A percentile compares a stretch with the other conserved stretches of the same genome.
These are phyloP conservation scores for Embiotoca jacksoni DNA, from an alignment of 2,113 vertebrate species.

Conservation along the genomic window DNA sequence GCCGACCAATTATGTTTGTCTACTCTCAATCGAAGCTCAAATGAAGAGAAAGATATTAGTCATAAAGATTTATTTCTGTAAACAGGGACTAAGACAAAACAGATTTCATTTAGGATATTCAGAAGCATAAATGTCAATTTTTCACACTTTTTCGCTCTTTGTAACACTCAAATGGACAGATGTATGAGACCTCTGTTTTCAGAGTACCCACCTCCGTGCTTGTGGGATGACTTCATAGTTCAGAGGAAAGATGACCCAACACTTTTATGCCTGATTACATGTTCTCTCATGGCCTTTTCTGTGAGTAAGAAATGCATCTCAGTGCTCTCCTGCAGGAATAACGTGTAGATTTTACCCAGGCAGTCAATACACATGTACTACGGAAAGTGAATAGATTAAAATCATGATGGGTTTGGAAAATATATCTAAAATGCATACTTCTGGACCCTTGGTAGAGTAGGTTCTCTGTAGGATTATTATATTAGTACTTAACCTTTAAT, in stretches of 20 bases:
- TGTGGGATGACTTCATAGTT: slow-evolving; percentile 54
- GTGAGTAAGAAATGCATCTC: neutral
- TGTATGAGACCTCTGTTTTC: slow-evolving; percentile 21
- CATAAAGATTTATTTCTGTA: slow-evolving; percentile 16
- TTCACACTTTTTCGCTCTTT: slow-evolving; percentile 14
- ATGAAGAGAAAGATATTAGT: slow-evolving; percentile 28
- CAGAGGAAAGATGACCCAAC: slow-evolving; percentile 32
- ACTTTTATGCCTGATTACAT: slow-evolving; percentile 45
- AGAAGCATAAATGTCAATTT: neutral
- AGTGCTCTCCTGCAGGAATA: slow-evolving; percentile 7
- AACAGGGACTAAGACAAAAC: slow-evolving; percentile 15
- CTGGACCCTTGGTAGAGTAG: too few relatives aligned
- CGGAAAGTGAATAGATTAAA: too few relatives aligned
- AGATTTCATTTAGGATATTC: slow-evolving; percentile 15
- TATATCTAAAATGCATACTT: neutral
- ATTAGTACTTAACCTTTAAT: too few relatives aligned
- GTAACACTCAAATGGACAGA: neutral
- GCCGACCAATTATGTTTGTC: slow-evolving; percentile 4
- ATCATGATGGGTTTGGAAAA: neutral
- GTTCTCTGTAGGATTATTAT: too few relatives aligned
- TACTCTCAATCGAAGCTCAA: slow-evolving; percentile 13
- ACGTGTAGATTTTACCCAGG: neutral
- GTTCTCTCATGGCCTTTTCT: slow-evolving; percentile 21
- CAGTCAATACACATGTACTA: neutral
- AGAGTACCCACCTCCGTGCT: neutral